Percentiles rank a stretch among this genome's conserved stretches.
These are phyloP conservation scores for Brachystomella parvula DNA, from an alignment of 1,140 invertebrate species.

Conservation along the genomic window DNA sequence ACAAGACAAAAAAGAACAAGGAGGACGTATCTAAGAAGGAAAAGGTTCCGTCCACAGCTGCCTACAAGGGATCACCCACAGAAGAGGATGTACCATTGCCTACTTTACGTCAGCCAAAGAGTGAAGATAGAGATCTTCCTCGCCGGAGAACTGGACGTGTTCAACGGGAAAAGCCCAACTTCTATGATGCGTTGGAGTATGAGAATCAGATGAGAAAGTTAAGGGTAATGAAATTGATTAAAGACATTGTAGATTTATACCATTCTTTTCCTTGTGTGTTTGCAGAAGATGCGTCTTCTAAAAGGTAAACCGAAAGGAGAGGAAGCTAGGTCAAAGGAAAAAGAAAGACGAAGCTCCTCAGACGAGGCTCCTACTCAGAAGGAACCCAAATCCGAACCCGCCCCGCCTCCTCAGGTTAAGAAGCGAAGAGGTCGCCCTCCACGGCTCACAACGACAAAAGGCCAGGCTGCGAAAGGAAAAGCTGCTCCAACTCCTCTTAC, in stretches of 20 bases:
- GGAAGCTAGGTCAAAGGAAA: background rate
- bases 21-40: slow-evolving; percentile 31
- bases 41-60: slow-evolving; percentile 13
- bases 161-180: slow-evolving; percentile 68
- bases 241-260: too few species aligned
- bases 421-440: slow-evolving; percentile 3
- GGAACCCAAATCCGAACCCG: background rate
- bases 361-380: background rate
- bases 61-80: slow-evolving; percentile 17
- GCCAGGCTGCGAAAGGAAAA: too few species aligned
- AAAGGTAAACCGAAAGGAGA: background rate
- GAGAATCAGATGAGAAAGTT: slow-evolving; percentile 59
- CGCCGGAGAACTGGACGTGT: slow-evolving; percentile 62
- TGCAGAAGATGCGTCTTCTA: background rate
- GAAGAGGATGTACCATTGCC: slow-evolving; percentile 32
- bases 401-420: background rate
- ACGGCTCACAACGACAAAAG: background rate
- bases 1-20: slow-evolving; percentile 32
- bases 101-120: slow-evolving; percentile 42
- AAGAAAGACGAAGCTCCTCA: background rate
- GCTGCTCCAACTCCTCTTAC: background rate
- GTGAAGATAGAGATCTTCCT: slow-evolving; percentile 44
- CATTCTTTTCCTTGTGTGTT: background rate
- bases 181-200: slow-evolving; percentile 71
- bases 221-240: slow-evolving; percentile 14